Base-by-base conservation (phyloP, 2,888 invertebrate species). In the Charanyca ferruginea region DNA sequence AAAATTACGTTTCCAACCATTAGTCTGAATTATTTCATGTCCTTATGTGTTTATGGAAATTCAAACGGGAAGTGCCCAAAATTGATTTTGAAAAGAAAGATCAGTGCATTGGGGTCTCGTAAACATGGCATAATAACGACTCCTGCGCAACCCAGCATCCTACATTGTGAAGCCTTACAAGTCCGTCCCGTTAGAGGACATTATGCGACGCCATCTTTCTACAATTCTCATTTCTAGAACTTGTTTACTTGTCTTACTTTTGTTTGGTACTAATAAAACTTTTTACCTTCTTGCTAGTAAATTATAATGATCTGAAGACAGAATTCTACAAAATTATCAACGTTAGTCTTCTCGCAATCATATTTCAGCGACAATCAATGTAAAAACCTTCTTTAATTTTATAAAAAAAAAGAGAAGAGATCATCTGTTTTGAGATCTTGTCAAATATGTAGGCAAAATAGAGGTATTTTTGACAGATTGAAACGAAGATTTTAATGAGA, bases 71-170 rank as follows among this genome's bases (percentile, higher is more conserved):
- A 69, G 42, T 38, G 41, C 22, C 66, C 78, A 77, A 78, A 81
- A 61, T 73, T 55, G 76, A 53, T 64, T 73, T 73, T 61, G 42
- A 41, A 68, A 71, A 75, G 57, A 71, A 77, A 75, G 62, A 66
- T 72, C 67, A 51, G 49, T 68, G 75, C 73, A 71, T 57, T 48
- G 59, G 59, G 49, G 73, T 63, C 66, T 68, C 68, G 64, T 81
- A 86, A 89, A 88, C 75, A 85, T 81, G 79, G 80, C 71, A 82
- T 83, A 84, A 79, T 84, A 80, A 86, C 78, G 83, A 88, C 85
- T 82, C 84, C 82, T 75, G 83, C 84, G 83, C 84, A 81, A 65
- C 58, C 67, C 66, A 73, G 61, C 83, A 75, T 81, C 84, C 88
- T 84, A 88, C 88, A 83, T 85, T 75, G 66, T 53, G 49, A 5